These are phyloP conservation scores for Pan paniscus DNA, from an alignment of 2,113 vertebrate genomes.

Conservation along the genomic window DNA sequence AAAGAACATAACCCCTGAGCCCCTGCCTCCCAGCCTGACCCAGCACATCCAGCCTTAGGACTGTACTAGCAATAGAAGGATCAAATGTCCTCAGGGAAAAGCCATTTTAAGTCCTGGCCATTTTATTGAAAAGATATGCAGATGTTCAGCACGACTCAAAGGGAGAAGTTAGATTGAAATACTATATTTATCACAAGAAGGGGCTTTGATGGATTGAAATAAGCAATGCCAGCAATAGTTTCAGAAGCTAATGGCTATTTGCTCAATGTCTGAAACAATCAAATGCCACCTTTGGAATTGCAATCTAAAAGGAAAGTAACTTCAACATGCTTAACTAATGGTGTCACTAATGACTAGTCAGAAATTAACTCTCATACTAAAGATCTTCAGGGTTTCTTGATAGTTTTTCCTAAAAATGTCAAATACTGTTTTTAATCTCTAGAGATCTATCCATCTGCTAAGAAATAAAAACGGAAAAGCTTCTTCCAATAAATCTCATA, in stretches of 20 bases:
- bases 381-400: not conserved
- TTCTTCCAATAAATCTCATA: not conserved
- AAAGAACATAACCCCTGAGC: not conserved
- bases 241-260: not conserved
- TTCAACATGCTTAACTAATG: not conserved
- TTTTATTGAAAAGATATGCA: not conserved
- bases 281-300: not conserved
- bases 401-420: not conserved
- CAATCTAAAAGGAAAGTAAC: slow-evolving; percentile 10
- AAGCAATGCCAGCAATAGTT: not conserved
- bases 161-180: not conserved
- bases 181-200: not conserved
- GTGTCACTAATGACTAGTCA: not conserved
- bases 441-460: not conserved
- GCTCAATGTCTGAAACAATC: not conserved
- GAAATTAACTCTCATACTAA: not conserved
- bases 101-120: not conserved
- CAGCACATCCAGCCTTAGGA: accelerated
- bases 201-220: not conserved
- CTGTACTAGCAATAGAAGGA: not conserved
- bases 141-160: not conserved
- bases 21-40: not conserved
- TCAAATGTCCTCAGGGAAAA: not conserved
- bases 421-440: not conserved
- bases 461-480: not conserved